phyloP scores from a whole-genome alignment of 2,797 vertebrate genomes.

The Xenops minutus region DNA sequence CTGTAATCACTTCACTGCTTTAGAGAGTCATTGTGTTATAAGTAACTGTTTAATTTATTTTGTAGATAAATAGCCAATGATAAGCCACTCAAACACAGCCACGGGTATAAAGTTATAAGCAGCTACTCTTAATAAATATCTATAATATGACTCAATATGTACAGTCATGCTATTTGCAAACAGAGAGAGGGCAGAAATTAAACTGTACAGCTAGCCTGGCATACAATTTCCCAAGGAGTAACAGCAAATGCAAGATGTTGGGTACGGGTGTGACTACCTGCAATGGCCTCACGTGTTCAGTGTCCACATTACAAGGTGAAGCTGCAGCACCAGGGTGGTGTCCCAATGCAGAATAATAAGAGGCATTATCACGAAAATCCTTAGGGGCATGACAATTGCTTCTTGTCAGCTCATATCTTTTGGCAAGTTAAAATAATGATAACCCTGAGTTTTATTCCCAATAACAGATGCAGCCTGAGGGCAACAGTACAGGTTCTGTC shows the following conservation, averaged over 20 bases:
- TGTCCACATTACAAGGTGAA: not conserved
- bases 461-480: constrained; percentile 11
- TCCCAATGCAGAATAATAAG: not conserved
- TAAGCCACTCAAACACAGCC: not conserved
- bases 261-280: not conserved
- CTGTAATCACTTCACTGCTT: not conserved
- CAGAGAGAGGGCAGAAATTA: constrained; percentile 4
- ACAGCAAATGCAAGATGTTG: not conserved
- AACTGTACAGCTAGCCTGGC: not conserved
- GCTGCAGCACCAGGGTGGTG: not conserved
- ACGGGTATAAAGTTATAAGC: not conserved
- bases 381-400: not conserved
- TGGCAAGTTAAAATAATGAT: not conserved
- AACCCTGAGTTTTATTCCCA: constrained; percentile 10
- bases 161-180: not conserved
- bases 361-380: not conserved
- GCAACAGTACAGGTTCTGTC: not conserved
- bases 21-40: not conserved
- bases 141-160: not conserved
- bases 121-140: not conserved
- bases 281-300: not conserved
- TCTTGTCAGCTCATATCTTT: not conserved
- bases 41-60: constrained; percentile 25
- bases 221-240: not conserved
- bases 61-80: not conserved